Conservation (phyloP, 2,797 vertebrate genomes). For the Scomberomorus guttatus region DNA sequence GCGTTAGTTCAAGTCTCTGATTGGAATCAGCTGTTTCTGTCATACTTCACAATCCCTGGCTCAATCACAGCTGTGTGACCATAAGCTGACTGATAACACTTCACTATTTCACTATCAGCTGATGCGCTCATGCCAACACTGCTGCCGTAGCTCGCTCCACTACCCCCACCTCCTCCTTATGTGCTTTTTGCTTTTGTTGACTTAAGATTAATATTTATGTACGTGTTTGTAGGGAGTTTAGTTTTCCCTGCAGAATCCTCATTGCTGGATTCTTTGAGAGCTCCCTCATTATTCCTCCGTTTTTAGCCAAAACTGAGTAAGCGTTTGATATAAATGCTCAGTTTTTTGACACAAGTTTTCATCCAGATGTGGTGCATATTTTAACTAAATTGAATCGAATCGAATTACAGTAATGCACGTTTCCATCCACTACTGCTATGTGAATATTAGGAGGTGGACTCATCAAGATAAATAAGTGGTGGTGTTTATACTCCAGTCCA, state of each 20-base stretch:
- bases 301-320: neutral
- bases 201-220: neutral
- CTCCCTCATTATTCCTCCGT: no score
- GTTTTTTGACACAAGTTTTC: no score
- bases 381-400: no score
- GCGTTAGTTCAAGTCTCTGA: neutral
- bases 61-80: neutral
- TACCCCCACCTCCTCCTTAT: neutral
- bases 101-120: no score
- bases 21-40: neutral
- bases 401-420: no score
- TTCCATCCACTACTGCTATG: no score
- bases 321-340: neutral
- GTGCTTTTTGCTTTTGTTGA: neutral
- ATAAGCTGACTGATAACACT: neutral
- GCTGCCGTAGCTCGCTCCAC: neutral
- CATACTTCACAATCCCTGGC: neutral
- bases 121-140: neutral
- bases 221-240: neutral
- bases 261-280: neutral
- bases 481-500: no score
- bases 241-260: neutral
- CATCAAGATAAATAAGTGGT: no score
- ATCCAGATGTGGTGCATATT: no score
- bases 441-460: no score